Percentiles rank a stretch among this genome's conserved stretches.
These are phyloP conservation scores for Lapara coniferarum DNA, from an alignment of 2,888 invertebrate species.

Conservation along the genomic window DNA sequence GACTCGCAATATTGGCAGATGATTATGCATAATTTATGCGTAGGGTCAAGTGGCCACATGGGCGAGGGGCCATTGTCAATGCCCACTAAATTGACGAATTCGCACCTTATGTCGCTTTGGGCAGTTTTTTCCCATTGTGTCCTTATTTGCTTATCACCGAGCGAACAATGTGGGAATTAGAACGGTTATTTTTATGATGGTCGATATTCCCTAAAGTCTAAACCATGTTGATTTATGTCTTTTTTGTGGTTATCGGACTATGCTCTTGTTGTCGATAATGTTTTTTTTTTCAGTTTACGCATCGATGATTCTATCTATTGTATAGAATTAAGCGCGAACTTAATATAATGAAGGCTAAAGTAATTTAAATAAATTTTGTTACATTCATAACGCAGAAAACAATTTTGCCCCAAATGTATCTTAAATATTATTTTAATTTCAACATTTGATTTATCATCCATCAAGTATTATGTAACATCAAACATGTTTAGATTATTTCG, in stretches of 20 bases:
- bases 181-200: conserved; percentile 12
- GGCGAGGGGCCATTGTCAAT: conserved; percentile 42
- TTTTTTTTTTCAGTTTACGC: background rate
- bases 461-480: too few relatives aligned
- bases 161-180: conserved; percentile 20
- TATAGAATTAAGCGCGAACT: too few relatives aligned
- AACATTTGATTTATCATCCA: too few relatives aligned
- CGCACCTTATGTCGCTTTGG: conserved; percentile 72
- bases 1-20: conserved; percentile 40
- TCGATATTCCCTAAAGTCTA: background rate
- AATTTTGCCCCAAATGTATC: too few relatives aligned
- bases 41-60: conserved; percentile 74
- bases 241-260: background rate
- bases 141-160: conserved; percentile 27
- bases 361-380: too few relatives aligned
- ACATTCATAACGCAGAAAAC: too few relatives aligned
- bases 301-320: too few relatives aligned
- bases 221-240: conserved; percentile 12
- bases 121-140: conserved; percentile 40
- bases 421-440: too few relatives aligned
- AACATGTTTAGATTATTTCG: too few relatives aligned
- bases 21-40: conserved; percentile 82
- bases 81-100: conserved; percentile 67
- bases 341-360: too few relatives aligned
- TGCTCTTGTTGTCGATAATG: background rate